Evolutionary conservation across 2,888 invertebrate genomes (phyloP).

Genomic region (Mystacides longicornis): DNA sequence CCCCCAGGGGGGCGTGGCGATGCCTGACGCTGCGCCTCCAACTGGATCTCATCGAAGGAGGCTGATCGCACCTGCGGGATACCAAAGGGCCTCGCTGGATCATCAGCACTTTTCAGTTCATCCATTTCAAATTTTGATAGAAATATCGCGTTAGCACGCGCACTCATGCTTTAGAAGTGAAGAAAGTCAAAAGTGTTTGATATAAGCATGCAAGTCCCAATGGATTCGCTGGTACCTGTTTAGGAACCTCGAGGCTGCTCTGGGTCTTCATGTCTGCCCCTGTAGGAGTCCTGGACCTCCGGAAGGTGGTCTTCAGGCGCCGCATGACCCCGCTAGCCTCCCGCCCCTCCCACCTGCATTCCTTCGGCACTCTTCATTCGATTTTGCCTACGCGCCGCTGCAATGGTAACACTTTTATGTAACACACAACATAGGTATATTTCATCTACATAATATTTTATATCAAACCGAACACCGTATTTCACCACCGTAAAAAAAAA

Average conservation of each 20-base stretch:
- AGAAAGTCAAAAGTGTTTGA: conserved; percentile 5
- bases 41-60: conserved; percentile 83
- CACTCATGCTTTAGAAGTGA: conserved; percentile 14
- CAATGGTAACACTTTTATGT: conserved; percentile 10
- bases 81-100: conserved; percentile 20
- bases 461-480: too few relatives aligned
- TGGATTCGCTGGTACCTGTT: conserved; percentile 50
- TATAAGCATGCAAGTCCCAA: conserved; percentile 49
- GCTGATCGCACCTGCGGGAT: conserved; percentile 65
- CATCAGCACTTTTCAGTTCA: conserved; percentile 17
- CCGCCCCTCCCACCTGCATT: conserved; percentile 23
- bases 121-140: conserved; percentile 20
- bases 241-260: conserved; percentile 84
- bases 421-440: too few relatives aligned
- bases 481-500: too few relatives aligned
- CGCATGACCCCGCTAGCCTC: conserved; percentile 50
- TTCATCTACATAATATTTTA: too few relatives aligned
- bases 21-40: conserved; percentile 61
- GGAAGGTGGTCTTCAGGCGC: conserved; percentile 78
- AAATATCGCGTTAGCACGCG: conserved; percentile 18
- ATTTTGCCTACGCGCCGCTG: conserved; percentile 19
- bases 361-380: conserved; percentile 19
- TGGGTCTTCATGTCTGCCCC: conserved; percentile 89
- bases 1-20: conserved; percentile 31
- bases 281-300: conserved; percentile 80